Base-by-base conservation (phyloP, 2,888 invertebrate genomes). In the Dexiosoma caninum region DNA sequence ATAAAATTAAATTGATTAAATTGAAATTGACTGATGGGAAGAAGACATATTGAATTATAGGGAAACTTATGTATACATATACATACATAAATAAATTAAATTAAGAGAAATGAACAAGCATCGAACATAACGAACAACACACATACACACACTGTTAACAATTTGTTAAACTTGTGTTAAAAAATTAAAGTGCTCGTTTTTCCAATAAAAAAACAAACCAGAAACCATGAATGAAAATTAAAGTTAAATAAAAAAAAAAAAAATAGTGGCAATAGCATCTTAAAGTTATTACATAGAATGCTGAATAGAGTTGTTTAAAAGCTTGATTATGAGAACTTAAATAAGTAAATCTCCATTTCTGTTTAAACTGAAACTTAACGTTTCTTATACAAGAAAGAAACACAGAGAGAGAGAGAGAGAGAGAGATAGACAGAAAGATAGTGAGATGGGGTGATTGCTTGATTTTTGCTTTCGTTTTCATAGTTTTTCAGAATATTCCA, bases 1-100 rank as follows among this genome's bases (percentile, higher is more conserved):
- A 75, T 8, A 59, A 67, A 67, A 60, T 67, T 51, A 75, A 75
- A 66, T 59, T 66, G 66, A 66, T 59, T 49, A 19, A 42, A 67
- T 59, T 57, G 59, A 75, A 59, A 57, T 74, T 74, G 74, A 49
- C 59, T 67, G 42, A 75, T 67, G 32, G 32, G 21, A 16, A 32
- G 40, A 40, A 27, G 66, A 75, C 40, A 67, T 75, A 75, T 75
- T 75, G 16, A 51, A 51, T 75, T 75, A 35, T 49, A 42, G 49
- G n/a, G 10, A 75, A 37, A 42, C 75, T 74, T 67, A 67, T 30
- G n/a, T n/a, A n/a, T n/a, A n/a, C n/a, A 74, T 10, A 55, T 44
- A 72, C 42, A 74, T 49, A 75, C 16, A 46, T 44, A 72, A 62
- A 64, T 53, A 62, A 44, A 40, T 66, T 49, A 57, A 66, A 19